Evolutionary conservation across 2,797 vertebrate species (phyloP).

Genomic region (Lindbergichthys nudifrons): DNA sequence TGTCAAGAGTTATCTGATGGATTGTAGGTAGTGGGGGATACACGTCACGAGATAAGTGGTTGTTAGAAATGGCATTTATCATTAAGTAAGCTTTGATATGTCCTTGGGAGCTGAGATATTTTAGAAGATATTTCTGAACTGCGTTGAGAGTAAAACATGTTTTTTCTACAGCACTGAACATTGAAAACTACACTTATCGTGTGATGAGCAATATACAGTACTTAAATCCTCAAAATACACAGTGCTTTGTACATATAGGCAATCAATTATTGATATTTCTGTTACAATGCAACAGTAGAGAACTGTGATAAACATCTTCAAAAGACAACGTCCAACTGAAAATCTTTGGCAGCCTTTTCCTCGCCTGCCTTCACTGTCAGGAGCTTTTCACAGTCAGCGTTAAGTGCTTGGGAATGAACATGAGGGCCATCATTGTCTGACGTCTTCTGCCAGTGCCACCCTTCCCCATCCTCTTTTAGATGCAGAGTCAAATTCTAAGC

Average conservation of each 20-base stretch:
- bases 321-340: slow-evolving; percentile 29
- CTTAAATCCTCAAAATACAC: slow-evolving; percentile 5
- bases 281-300: slow-evolving; percentile 36
- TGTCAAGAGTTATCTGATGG: slow-evolving; percentile 48
- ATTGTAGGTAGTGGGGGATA: slow-evolving; percentile 20
- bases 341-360: slow-evolving; percentile 30
- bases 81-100: background rate
- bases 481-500: slow-evolving; percentile 51
- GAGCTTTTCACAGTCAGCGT: slow-evolving; percentile 57
- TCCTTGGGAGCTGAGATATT: slow-evolving; percentile 10
- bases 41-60: slow-evolving; percentile 20
- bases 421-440: slow-evolving; percentile 63
- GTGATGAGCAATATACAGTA: background rate
- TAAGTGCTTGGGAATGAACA: slow-evolving; percentile 68
- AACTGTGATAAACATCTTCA: slow-evolving; percentile 22
- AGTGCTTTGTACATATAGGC: background rate
- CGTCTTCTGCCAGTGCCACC: slow-evolving; percentile 58
- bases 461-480: slow-evolving; percentile 52
- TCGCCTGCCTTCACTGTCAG: slow-evolving; percentile 47
- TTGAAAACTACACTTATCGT: background rate
- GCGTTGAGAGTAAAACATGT: background rate
- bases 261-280: slow-evolving; percentile 18
- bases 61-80: slow-evolving; percentile 37
- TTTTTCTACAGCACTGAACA: background rate
- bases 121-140: slow-evolving; percentile 12